phyloP scores from a whole-genome alignment of 2,888 invertebrate genomes.

The Athrips mouffetella region DNA sequence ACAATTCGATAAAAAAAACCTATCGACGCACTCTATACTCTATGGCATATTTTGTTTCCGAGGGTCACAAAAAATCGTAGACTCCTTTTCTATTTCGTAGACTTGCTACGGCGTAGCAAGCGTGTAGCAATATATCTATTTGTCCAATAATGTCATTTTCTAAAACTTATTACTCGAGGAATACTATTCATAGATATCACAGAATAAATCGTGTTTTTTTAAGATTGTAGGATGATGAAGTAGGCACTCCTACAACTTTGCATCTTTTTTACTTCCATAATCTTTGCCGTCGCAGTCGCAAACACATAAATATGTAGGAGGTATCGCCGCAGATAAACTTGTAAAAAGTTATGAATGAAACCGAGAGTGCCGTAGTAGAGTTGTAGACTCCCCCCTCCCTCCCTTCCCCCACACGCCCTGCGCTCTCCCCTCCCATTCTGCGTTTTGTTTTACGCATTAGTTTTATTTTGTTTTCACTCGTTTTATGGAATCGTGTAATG shows the following conservation, averaged over 20 bases:
- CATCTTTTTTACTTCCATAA: slow-evolving; percentile 23
- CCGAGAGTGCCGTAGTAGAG: slow-evolving; percentile 76
- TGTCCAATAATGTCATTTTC: too few relatives aligned
- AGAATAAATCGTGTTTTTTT: too few relatives aligned
- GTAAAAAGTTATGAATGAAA: slow-evolving; percentile 80
- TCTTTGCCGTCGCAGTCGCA: slow-evolving; percentile 64
- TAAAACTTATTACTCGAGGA: too few relatives aligned
- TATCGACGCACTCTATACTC: too few relatives aligned
- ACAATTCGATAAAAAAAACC: too few relatives aligned
- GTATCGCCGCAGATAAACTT: slow-evolving; percentile 76
- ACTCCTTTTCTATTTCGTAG: too few relatives aligned
- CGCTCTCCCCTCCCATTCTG: slow-evolving; percentile 36
- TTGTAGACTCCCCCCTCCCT: slow-evolving; percentile 54
- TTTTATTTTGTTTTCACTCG: slow-evolving; percentile 68
- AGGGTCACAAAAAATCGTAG: too few relatives aligned
- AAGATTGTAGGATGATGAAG: too few relatives aligned
- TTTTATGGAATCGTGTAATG: slow-evolving; percentile 52
- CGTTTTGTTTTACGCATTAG: slow-evolving; percentile 73
- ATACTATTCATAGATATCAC: too few relatives aligned
- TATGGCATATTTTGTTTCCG: too few relatives aligned
- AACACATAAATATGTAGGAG: slow-evolving; percentile 77
- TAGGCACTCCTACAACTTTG: background rate
- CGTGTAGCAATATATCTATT: too few relatives aligned
- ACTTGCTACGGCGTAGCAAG: too few relatives aligned
- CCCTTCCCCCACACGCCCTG: slow-evolving; percentile 25